Base-by-base conservation (phyloP, 2,888 invertebrate genomes). In the Leucophenga montana region DNA sequence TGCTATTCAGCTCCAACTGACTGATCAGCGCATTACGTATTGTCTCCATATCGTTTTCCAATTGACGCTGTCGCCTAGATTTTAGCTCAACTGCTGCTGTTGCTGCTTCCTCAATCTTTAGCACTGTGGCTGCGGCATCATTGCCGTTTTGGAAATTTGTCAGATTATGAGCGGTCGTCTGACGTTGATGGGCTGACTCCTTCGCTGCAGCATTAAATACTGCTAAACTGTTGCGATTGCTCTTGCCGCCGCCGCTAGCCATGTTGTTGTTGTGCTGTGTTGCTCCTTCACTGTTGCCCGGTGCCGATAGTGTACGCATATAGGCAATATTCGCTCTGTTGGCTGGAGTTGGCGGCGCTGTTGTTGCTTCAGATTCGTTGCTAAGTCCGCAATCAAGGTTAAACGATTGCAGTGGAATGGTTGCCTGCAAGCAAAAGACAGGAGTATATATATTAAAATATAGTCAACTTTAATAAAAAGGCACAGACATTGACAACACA, bases 401-500 rank as follows among this genome's bases (percentile, higher is more conserved):
- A 85, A 89, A 89, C 75, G 89, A 89, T 80, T 89, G 88, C 77
- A 89, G 77, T 80, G 89, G 89, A 85, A 89, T 89, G 78, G 88
- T 88, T 80, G 88, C 81, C 89, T 89, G 85, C 48, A 84, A 80
- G 71, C 71, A 20, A 48, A 72, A 54, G 39, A 61, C 16, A 11
- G 68, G 68, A 65, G 33, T 48, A 66, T 50, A 1, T 50, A 57
- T 68, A 76, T 75, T 75, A 75, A 72, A 73, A 77, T 78, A 78
- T 77, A 76, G 76, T 75, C 80, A 75, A 76, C 75, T 81, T 84
- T 81, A 82, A 80, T 83, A 81, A 78, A 80, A 82, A 78, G 39
- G 59, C 33, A 27, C 22, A 59, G 59, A 14, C 27, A 59, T 33
- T 31, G 59, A 33, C n/a, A 59, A 27, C 31, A 16, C 22, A 57